These are phyloP conservation scores for Lepidonotus clava DNA, from an alignment of 2,888 invertebrate species.

Conservation along the genomic window DNA sequence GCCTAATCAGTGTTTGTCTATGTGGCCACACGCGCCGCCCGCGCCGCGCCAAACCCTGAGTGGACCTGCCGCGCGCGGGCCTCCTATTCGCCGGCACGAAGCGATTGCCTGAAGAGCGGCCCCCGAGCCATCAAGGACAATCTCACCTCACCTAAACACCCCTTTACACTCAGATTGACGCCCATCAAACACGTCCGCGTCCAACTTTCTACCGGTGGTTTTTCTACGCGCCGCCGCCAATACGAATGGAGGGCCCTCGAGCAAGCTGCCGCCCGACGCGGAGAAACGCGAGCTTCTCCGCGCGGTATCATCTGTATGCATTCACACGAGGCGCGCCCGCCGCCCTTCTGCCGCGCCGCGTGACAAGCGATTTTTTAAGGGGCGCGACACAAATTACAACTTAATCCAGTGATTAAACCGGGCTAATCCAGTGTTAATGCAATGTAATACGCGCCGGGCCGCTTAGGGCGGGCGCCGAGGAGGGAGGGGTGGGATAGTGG, in stretches of 20 bases:
- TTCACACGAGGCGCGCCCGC: not conserved
- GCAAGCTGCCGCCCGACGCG: not conserved
- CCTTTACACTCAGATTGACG: slow-evolving; percentile 4
- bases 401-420: slow-evolving; percentile 6
- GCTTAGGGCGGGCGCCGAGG: too few relatives aligned
- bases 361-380: not conserved
- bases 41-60: not conserved
- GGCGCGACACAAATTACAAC: slow-evolving; percentile 7
- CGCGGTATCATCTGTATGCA: not conserved
- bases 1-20: not conserved
- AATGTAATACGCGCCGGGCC: too few relatives aligned
- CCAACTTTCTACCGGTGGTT: not conserved
- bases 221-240: not conserved
- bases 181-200: slow-evolving; percentile 28
- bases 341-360: not conserved
- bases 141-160: not conserved
- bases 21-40: slow-evolving; percentile 13
- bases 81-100: not conserved
- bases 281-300: not conserved
- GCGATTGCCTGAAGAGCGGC: not conserved
- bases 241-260: not conserved
- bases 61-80: not conserved
- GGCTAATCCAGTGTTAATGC: not conserved
- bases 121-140: not conserved
- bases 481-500: too few relatives aligned